Evolutionary conservation across 1,140 invertebrate species (phyloP), one percentile per base, ranked within the genome.

Genomic region (Platyscapa corneri): DNA sequence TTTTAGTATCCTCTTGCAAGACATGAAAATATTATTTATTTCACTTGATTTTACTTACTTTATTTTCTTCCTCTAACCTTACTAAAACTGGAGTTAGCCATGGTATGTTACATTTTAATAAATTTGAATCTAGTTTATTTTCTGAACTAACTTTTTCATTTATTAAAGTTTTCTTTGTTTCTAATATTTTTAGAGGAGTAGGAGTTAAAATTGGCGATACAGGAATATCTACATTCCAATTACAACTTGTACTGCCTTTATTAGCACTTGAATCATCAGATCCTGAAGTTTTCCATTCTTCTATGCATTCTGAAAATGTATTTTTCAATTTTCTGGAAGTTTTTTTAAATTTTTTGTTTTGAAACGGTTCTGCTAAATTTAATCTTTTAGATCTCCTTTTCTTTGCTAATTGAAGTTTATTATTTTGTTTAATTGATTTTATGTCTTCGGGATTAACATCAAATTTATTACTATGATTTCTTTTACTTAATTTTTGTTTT

Each of bases 1-100:
- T n/a, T n/a, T n/a, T n/a, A n/a, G n/a, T n/a, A n/a, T n/a, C 5
- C 20, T 10, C 2, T 53, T 60, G 23, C 27, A 5, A 60, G 56
- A 60, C 27, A 46, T 12, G 18, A 70, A 42, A 83, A 49, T 60
- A 60, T 53, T 67, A 70, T 67, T 74, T 34, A 60, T 74, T 32
- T 53, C n/a, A 70, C 32, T 79, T n/a, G 16, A 14, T 78, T 56
- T 84, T 53, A 85, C 78, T 86, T 70, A 86, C 84, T 49, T 70
- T 64, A 82, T 86, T 87, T 84, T 89, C 84, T 37, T 88, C 87
- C 84, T 89, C 89, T 67, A 88, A 64, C 77, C 87, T 88, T 20
- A 82, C 88, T 20, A 88, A n/a, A 27, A 89, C 87, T 16, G 89
- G 89, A 27, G 75, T 84, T 72, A 89, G 74, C 86, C 87, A 88